These are phyloP conservation scores for Holothuria scabra DNA, from an alignment of 53 echinoderm and acorn worm species.

Conservation along the genomic window DNA sequence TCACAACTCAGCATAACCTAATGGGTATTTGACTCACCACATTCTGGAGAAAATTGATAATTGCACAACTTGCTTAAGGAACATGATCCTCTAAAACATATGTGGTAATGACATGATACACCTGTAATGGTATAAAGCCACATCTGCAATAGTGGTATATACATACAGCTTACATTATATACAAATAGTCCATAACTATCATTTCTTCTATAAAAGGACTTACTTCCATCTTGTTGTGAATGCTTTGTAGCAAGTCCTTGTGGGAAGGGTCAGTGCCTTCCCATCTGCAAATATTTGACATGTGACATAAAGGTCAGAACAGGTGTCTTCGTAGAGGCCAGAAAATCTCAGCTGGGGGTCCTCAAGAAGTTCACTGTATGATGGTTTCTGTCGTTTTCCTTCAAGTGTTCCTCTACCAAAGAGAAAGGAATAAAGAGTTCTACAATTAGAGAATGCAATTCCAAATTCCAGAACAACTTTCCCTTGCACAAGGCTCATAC, in stretches of 20 bases:
- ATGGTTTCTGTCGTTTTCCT: conserved; percentile 78
- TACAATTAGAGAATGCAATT: background rate
- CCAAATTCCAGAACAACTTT: background rate
- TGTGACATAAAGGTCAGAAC: conserved; percentile 92
- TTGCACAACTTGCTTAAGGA: no score
- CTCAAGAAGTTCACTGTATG: conserved; percentile 77
- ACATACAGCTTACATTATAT: no score
- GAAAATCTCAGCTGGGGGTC: conserved; percentile 97
- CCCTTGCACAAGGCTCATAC: background rate
- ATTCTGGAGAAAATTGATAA: no score
- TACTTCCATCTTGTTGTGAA: conserved; percentile 97
- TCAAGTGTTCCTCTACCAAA: conserved; percentile 84
- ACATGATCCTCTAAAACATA: no score
- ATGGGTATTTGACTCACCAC: no score
- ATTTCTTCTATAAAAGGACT: conserved; percentile 3
- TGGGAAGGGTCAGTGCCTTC: conserved; percentile 83
- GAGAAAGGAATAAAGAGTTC: background rate
- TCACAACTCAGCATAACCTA: no score
- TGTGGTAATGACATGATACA: no score
- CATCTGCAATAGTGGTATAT: no score
- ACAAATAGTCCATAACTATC: no score
- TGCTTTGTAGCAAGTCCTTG: conserved; percentile 86
- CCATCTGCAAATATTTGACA: conserved; percentile 96
- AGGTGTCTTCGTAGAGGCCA: conserved; percentile 87
- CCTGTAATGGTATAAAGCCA: no score